phyloP scores from a whole-genome alignment of 2,113 vertebrate species.

The Protomyctophum bolini region DNA sequence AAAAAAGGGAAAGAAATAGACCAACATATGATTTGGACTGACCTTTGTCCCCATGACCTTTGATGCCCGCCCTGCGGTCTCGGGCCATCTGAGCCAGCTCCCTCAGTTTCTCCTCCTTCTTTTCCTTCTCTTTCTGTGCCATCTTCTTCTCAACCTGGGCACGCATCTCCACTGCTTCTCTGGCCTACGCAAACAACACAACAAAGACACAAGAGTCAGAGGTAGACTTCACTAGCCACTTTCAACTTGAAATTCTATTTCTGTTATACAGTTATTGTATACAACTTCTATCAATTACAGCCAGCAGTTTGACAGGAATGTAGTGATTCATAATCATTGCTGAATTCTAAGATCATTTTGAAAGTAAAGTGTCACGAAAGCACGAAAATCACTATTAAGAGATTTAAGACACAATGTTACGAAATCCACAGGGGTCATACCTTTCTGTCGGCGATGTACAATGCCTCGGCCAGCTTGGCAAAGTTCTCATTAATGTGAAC shows the following conservation, averaged over 20 bases:
- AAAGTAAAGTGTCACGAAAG: not conserved
- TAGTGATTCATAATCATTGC: too few relatives aligned
- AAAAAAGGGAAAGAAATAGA: not conserved
- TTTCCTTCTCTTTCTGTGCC: constrained; percentile 98
- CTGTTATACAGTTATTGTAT: too few relatives aligned
- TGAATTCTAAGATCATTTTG: too few relatives aligned
- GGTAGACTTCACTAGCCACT: too few relatives aligned
- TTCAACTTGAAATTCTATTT: too few relatives aligned
- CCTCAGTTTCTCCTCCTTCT: constrained; percentile 96
- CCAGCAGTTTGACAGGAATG: too few relatives aligned
- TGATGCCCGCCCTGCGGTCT: constrained; percentile 95
- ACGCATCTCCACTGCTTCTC: constrained; percentile 97
- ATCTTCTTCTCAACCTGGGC: constrained; percentile 99
- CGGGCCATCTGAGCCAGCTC: constrained; percentile 96
- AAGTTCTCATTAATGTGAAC: constrained; percentile 99
- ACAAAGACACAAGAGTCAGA: not conserved
- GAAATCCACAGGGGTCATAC: constrained; percentile 62
- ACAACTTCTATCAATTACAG: too few relatives aligned
- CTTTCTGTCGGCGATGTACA: constrained; percentile 98
- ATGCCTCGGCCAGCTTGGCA: constrained; percentile 94
- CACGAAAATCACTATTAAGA: not conserved
- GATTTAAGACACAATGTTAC: too few relatives aligned
- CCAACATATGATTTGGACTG: not conserved
- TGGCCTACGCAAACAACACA: constrained; percentile 79
- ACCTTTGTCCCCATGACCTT: constrained; percentile 96